Percentiles rank a stretch among this genome's conserved stretches.
Evolutionary conservation across 2,888 invertebrate species (phyloP).

Genomic region (Ommatoiulus sabulosus): DNA sequence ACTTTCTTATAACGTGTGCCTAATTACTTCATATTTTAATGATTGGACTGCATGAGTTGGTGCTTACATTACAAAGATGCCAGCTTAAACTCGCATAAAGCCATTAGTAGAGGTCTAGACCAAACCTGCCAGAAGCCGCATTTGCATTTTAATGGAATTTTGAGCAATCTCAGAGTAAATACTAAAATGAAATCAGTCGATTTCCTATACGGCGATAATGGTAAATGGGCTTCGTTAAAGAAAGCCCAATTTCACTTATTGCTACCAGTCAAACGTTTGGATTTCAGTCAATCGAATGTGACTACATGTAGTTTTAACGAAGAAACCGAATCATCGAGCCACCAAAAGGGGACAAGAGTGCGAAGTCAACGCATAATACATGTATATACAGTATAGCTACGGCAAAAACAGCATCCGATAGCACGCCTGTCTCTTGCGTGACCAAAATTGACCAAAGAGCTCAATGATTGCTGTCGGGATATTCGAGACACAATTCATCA

Average conservation of each 20-base stretch:
- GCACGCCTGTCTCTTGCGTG: neutral
- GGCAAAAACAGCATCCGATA: neutral
- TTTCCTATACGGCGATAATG: too few relatives aligned
- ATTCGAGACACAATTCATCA: conserved; percentile 37
- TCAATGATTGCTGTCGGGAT: neutral
- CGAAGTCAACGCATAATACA: neutral
- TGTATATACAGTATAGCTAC: neutral
- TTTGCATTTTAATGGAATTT: neutral
- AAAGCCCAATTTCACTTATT: neutral
- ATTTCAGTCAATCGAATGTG: neutral
- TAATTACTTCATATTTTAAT: conserved; percentile 41
- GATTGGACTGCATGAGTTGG: neutral
- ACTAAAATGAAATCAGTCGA: neutral
- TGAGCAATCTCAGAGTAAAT: neutral
- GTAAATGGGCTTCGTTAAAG: neutral
- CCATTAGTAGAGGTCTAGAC: neutral
- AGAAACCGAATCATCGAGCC: too few relatives aligned
- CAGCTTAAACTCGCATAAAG: neutral
- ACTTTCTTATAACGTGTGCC: neutral
- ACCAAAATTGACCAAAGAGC: neutral
- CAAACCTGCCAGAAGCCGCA: neutral
- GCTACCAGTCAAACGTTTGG: neutral
- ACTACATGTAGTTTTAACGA: neutral
- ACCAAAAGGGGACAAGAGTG: neutral
- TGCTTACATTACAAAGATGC: neutral